Conservation (phyloP, 23 tunicate genomes). For the Clavelina lepadiformis region DNA sequence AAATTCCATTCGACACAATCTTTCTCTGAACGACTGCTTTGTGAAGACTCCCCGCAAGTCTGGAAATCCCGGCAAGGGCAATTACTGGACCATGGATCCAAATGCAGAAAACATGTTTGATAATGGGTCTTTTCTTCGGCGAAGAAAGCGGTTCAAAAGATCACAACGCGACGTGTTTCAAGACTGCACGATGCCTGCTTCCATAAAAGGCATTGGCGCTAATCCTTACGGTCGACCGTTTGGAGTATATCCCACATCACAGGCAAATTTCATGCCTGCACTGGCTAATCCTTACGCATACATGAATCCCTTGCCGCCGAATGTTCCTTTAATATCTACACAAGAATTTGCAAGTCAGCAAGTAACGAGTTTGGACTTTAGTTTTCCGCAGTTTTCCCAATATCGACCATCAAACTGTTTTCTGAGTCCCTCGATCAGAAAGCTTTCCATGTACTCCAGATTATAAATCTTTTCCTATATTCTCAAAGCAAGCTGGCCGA, state of each 20-base stretch:
- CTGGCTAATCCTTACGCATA: slow-evolving; percentile 56
- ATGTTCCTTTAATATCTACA: slow-evolving; percentile 14
- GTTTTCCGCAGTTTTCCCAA: slow-evolving; percentile 9
- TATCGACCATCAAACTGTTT: slow-evolving; percentile 13
- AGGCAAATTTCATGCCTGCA: slow-evolving; percentile 55
- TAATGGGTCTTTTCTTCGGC: slow-evolving; percentile 80
- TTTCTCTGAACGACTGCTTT: slow-evolving; percentile 86
- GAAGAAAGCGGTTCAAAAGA: slow-evolving; percentile 80
- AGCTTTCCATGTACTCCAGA: background rate
- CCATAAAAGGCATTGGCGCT: slow-evolving; percentile 22
- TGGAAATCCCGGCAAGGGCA: slow-evolving; percentile 91
- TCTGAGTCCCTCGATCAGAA: slow-evolving; percentile 14
- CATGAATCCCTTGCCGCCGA: slow-evolving; percentile 32
- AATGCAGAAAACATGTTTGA: slow-evolving; percentile 96
- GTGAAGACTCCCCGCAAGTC: slow-evolving; percentile 87
- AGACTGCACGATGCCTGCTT: slow-evolving; percentile 40
- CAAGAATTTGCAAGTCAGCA: slow-evolving; percentile 33
- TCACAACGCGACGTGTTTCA: slow-evolving; percentile 50
- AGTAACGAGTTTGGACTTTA: slow-evolving; percentile 23
- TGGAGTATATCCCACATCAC: slow-evolving; percentile 30
- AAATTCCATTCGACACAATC: slow-evolving; percentile 91
- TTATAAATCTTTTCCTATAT: background rate
- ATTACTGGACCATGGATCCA: slow-evolving; percentile 94
- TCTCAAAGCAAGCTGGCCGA: background rate
- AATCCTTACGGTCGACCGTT: slow-evolving; percentile 70